A percentile compares a stretch with the other conserved stretches of the same genome.
phyloP scores from a whole-genome alignment of 1,140 invertebrate genomes.

The Heliconius himera region DNA sequence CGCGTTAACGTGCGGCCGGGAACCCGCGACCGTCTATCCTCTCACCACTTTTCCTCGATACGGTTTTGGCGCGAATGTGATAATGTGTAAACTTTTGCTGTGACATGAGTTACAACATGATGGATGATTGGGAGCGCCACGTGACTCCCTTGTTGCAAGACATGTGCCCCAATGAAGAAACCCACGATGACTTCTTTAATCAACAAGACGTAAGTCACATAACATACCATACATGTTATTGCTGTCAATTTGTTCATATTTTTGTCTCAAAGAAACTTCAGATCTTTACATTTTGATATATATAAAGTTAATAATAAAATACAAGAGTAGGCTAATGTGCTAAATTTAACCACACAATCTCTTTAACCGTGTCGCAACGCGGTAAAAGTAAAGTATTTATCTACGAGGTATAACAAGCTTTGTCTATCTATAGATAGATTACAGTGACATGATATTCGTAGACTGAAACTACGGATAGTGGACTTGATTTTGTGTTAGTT shows the following conservation, averaged over 20 bases:
- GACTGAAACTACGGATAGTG: background rate
- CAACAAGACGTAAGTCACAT: constrained; percentile 78
- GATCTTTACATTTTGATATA: background rate
- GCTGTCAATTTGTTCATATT: background rate
- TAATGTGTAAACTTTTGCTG: constrained; percentile 66
- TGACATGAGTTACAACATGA: constrained; percentile 66
- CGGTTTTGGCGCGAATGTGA: constrained; percentile 77
- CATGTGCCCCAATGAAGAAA: constrained; percentile 77
- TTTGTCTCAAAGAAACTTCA: background rate
- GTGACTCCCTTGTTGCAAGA: constrained; percentile 80
- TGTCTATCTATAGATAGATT: constrained; percentile 31
- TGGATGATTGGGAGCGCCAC: constrained; percentile 82
- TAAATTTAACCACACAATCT: constrained; percentile 29
- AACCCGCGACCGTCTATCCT: constrained; percentile 47
- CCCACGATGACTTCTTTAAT: constrained; percentile 80
- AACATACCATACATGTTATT: background rate
- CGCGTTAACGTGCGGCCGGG: constrained; percentile 79
- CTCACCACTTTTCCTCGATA: constrained; percentile 15
- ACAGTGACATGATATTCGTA: constrained; percentile 19
- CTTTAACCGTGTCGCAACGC: constrained; percentile 28
- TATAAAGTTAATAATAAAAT: background rate
- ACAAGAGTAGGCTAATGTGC: background rate
- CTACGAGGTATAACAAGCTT: constrained; percentile 27
- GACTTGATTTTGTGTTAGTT: background rate
- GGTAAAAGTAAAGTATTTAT: constrained; percentile 30